Evolutionary conservation across 2,797 vertebrate species (phyloP).

Genomic region (Spea hammondii): DNA sequence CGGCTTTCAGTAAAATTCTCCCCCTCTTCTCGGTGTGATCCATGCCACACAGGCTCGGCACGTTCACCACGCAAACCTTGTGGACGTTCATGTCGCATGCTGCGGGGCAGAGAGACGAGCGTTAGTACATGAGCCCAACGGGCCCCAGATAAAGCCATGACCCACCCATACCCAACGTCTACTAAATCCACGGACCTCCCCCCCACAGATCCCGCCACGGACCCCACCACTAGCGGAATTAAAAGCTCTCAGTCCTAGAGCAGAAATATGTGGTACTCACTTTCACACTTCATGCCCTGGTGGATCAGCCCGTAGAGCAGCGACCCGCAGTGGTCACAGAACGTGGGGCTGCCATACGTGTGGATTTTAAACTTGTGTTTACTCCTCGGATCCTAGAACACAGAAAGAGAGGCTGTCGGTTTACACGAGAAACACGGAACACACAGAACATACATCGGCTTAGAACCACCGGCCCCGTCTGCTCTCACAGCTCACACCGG

Average conservation of each 20-base stretch:
- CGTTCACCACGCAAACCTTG: slow-evolving; percentile 95
- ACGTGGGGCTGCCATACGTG: slow-evolving; percentile 92
- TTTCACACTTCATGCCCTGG: slow-evolving; percentile 99
- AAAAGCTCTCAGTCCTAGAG: too few relatives aligned
- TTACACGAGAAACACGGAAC: not conserved
- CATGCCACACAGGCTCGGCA: slow-evolving; percentile 94
- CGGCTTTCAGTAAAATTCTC: slow-evolving; percentile 90
- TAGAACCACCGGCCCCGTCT: not conserved
- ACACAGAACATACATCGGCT: not conserved
- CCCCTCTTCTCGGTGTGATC: slow-evolving; percentile 96
- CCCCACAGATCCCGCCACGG: not conserved
- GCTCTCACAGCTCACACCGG: not conserved
- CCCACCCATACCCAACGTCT: too few relatives aligned
- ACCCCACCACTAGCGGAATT: not conserved
- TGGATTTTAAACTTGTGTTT: slow-evolving; percentile 99
- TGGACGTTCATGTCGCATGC: slow-evolving; percentile 99
- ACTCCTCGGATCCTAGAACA: slow-evolving; percentile 88
- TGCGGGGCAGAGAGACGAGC: slow-evolving; percentile 58
- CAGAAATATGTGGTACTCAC: slow-evolving; percentile 71
- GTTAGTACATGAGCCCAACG: not conserved
- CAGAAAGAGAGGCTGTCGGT: slow-evolving; percentile 4
- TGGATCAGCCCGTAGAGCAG: slow-evolving; percentile 95
- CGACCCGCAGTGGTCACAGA: slow-evolving; percentile 96
- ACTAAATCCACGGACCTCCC: not conserved
- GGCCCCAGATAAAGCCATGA: not conserved